phyloP scores from a whole-genome alignment of 1,140 invertebrate genomes.

The Eumaeus atala region DNA sequence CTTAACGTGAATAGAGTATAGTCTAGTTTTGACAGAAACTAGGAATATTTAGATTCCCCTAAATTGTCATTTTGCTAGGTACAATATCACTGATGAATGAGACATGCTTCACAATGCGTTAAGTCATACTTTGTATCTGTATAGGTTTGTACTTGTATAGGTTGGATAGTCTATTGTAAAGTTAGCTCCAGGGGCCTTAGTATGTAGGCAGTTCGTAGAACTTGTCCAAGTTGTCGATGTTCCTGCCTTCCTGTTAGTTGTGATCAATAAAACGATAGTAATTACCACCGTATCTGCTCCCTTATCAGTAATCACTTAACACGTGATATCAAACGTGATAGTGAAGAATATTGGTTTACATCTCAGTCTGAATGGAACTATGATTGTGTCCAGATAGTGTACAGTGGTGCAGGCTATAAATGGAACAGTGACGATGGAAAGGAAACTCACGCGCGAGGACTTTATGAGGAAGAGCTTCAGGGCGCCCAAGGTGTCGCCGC shows the following conservation, averaged over 20 bases:
- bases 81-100: no score
- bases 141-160: neutral
- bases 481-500: conserved; percentile 49
- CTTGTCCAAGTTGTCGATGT: no score
- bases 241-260: no score
- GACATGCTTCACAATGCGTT: no score
- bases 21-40: no score
- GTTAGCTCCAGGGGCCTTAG: no score
- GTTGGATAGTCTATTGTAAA: neutral
- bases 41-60: no score
- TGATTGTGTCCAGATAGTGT: conserved; percentile 11
- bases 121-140: no score
- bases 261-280: conserved; percentile 8
- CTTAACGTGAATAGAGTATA: no score
- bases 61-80: no score
- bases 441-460: conserved; percentile 68
- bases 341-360: neutral
- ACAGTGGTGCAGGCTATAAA: conserved; percentile 24
- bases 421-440: conserved; percentile 56
- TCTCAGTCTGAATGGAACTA: neutral
- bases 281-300: conserved; percentile 6
- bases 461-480: conserved; percentile 72
- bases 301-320: conserved; percentile 11
- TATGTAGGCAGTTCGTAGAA: no score
- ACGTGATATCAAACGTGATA: conserved; percentile 6